Evolutionary conservation across 2,113 vertebrate species (phyloP).

Genomic region (Catagonus wagneri): DNA sequence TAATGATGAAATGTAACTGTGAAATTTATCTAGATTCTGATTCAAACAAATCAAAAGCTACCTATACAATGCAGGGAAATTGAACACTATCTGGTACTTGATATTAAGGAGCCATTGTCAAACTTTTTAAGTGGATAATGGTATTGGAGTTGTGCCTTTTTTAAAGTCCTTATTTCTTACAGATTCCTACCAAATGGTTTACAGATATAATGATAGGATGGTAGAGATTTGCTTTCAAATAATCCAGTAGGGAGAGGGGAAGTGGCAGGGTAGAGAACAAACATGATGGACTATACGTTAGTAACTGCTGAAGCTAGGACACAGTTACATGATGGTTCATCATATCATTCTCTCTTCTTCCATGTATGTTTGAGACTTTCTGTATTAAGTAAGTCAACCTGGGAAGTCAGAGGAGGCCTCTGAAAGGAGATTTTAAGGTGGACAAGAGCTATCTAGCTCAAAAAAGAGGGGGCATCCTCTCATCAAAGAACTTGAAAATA

Average conservation of each 20-base stretch:
- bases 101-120: slow-evolving; percentile 15
- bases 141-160: background rate
- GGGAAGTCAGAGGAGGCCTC: background rate
- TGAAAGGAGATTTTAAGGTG: background rate
- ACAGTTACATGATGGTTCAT: background rate
- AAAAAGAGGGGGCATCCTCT: slow-evolving; percentile 29
- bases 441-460: slow-evolving; percentile 15
- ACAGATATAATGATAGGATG: background rate
- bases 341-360: slow-evolving; percentile 16
- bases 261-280: background rate
- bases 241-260: background rate
- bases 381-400: slow-evolving; percentile 32
- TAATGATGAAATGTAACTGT: background rate
- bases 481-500: slow-evolving; percentile 33
- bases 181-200: slow-evolving; percentile 15
- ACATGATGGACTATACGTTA: background rate
- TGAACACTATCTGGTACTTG: slow-evolving; percentile 5
- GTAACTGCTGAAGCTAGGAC: background rate
- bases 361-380: slow-evolving; percentile 43
- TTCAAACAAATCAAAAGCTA: slow-evolving; percentile 21
- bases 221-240: slow-evolving; percentile 37
- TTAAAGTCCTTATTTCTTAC: slow-evolving; percentile 14
- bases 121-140: slow-evolving; percentile 9
- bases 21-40: slow-evolving; percentile 1
- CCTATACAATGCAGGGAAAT: background rate